Conservation (phyloP, 1,140 invertebrate genomes). For the Calliopsis andreniformis region DNA sequence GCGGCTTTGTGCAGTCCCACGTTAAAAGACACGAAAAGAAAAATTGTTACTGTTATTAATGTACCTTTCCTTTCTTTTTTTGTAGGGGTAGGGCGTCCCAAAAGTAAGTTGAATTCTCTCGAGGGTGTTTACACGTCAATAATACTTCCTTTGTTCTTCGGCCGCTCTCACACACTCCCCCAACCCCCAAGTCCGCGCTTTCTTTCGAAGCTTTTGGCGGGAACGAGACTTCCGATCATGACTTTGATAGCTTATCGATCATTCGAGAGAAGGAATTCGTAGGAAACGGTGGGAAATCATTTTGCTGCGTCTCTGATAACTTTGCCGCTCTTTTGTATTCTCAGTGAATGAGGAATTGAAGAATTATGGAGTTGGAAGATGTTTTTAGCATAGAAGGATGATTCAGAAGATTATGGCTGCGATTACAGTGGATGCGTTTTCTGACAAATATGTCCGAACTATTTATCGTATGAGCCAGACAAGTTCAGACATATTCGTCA, state of each 20-base stretch:
- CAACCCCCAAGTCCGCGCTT: slow-evolving; percentile 24
- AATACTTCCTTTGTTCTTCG: slow-evolving; percentile 74
- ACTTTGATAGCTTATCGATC: background rate
- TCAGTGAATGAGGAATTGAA: no score
- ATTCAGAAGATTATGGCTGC: no score
- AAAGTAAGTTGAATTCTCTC: slow-evolving; percentile 80
- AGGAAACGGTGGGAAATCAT: no score
- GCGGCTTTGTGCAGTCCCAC: slow-evolving; percentile 53
- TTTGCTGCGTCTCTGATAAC: no score
- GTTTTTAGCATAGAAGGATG: no score
- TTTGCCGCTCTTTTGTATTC: no score
- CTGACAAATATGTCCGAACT: no score
- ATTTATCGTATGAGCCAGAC: no score
- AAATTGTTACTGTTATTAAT: slow-evolving; percentile 72
- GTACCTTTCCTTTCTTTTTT: slow-evolving; percentile 78
- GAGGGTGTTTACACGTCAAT: slow-evolving; percentile 78
- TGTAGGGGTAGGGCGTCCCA: slow-evolving; percentile 82
- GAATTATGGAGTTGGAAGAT: no score
- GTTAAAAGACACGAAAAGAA: slow-evolving; percentile 30
- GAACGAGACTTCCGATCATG: slow-evolving; percentile 30
- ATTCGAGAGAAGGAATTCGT: background rate
- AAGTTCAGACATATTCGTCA: no score
- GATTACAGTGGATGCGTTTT: no score
- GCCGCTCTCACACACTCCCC: slow-evolving; percentile 63
- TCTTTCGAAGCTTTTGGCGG: slow-evolving; percentile 42